Conservation (phyloP, 2,888 invertebrate species). For the Bellardia bayeri region DNA sequence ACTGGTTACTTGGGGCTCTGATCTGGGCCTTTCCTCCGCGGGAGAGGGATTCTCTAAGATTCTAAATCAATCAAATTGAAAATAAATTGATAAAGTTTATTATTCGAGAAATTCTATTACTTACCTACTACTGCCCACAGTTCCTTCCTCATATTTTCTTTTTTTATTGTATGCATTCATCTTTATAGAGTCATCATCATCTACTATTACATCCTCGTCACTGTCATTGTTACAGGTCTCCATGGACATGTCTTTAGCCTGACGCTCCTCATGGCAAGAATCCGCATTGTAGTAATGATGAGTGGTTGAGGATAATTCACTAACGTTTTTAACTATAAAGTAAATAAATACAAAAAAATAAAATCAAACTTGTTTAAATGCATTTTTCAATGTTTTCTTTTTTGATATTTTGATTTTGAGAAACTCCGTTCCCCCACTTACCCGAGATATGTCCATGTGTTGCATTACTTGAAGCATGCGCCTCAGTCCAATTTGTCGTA, state of each 20-base stretch:
- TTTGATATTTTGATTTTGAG: too few species aligned
- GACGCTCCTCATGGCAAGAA: constrained; percentile 80
- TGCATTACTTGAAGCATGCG: constrained; percentile 71
- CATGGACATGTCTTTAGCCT: constrained; percentile 79
- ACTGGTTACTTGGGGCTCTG: constrained; percentile 83
- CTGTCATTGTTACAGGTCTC: constrained; percentile 83
- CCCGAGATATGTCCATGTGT: constrained; percentile 81
- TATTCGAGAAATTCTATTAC: background rate
- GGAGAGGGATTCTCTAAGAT: constrained; percentile 81
- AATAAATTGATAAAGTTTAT: background rate
- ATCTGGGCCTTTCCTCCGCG: constrained; percentile 81
- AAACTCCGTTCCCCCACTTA: constrained; percentile 70
- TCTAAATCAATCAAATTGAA: constrained; percentile 65
- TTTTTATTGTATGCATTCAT: constrained; percentile 77
- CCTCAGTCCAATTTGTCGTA: constrained; percentile 66
- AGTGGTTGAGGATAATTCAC: constrained; percentile 83
- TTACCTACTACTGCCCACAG: constrained; percentile 80
- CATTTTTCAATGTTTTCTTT: too few species aligned
- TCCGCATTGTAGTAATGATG: constrained; percentile 84
- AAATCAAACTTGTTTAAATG: background rate
- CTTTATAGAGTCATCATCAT: constrained; percentile 83
- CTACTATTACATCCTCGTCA: constrained; percentile 84
- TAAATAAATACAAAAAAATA: background rate
- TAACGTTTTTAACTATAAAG: constrained; percentile 82
- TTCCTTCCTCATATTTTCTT: constrained; percentile 81